phyloP scores from a whole-genome alignment of 2,113 vertebrate species.

The Etia nguti region DNA sequence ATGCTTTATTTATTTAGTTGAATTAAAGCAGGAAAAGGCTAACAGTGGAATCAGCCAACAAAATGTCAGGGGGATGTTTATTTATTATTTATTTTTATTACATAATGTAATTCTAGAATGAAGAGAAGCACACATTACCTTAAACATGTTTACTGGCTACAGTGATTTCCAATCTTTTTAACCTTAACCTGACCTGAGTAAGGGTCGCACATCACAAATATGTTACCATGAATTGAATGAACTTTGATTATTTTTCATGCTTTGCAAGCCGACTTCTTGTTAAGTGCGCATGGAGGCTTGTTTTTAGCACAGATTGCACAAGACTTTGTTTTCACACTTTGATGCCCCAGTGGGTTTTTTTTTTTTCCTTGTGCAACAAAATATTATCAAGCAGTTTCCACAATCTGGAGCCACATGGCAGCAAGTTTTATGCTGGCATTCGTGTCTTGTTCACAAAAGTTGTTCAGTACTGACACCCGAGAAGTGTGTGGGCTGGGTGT shows the following conservation, averaged over 20 bases:
- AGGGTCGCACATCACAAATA: not conserved
- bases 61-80: not conserved
- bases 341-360: not conserved
- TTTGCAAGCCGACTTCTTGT: not conserved
- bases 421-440: not conserved
- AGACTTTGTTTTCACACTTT: not conserved
- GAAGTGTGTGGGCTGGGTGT: not conserved
- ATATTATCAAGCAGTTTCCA: not conserved
- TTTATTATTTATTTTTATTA: not conserved
- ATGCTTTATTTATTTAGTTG: not conserved
- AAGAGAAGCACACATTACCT: not conserved
- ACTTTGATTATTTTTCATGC: not conserved
- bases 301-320: not conserved
- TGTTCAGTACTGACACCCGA: not conserved
- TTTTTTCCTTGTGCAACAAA: not conserved
- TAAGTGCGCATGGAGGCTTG: not conserved
- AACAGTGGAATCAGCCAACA: not conserved
- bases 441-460: not conserved
- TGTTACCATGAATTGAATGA: too few species aligned
- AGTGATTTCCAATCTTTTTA: not conserved
- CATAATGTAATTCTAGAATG: not conserved
- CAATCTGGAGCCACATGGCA: not conserved
- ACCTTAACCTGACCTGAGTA: not conserved
- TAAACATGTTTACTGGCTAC: not conserved
- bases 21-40: not conserved